Conservation (phyloP, 2,113 vertebrate species). For the Semnornis frantzii region DNA sequence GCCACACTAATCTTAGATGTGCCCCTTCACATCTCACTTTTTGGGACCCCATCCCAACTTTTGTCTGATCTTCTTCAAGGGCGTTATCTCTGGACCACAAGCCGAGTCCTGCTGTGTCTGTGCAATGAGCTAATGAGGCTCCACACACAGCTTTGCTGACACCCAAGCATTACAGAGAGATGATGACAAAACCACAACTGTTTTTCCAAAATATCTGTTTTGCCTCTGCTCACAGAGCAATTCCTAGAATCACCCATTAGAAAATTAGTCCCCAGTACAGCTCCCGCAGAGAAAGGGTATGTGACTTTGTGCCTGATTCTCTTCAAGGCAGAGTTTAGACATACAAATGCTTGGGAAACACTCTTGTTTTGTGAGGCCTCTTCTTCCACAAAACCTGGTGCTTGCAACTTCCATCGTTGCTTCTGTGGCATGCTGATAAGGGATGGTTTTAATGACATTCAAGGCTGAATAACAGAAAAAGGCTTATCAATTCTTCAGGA, state of each 20-base stretch:
- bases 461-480: slow-evolving; percentile 8
- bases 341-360: neutral
- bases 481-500: neutral
- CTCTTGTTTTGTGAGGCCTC: neutral
- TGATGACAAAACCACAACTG: neutral
- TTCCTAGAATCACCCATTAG: neutral
- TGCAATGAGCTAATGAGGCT: neutral
- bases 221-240: neutral
- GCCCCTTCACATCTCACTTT: neutral
- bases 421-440: neutral
- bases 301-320: neutral
- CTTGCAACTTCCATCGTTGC: neutral
- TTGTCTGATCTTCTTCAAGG: neutral
- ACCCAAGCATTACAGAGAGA: neutral
- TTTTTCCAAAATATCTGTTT: neutral
- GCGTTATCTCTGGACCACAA: neutral
- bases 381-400: slow-evolving; percentile 8
- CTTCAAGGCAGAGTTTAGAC: neutral
- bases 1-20: neutral
- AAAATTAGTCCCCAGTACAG: neutral
- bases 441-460: neutral
- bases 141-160: neutral
- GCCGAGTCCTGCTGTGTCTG: neutral
- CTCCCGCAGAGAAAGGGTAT: neutral
- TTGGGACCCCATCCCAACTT: neutral